Evolutionary conservation across 2,797 vertebrate species (phyloP), one percentile per base, ranked within the genome.

Genomic region (Haliaeetus albicilla): DNA sequence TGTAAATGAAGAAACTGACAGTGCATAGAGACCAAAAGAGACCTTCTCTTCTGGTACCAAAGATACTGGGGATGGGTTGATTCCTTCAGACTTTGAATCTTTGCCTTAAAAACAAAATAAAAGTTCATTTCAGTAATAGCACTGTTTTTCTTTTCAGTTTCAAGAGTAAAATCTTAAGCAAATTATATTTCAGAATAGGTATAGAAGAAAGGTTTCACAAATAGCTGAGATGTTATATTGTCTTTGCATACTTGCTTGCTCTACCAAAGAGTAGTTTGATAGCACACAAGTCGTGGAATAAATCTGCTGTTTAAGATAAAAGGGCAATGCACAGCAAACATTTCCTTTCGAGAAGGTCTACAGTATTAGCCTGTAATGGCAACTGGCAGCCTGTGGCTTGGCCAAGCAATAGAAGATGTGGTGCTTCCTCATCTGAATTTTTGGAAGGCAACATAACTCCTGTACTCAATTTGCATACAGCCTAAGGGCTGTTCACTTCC

Each of bases 21-120:
- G 98, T 0, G 99, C 99, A 63, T 98, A 99, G 35, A 99, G 98
- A 56, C 99, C 99, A 97, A 99, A 99, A 22, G 99, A 99, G n/a
- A 99, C 99, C 94, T 99, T 99, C 95, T 99, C 99, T 92, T 99
- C 99, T 5, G 99, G 99, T 8, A 99, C 98, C 88, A 99, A 79
- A 2, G 98, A 99, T 51, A 99, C 98, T 0, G 99, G 98, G 6
- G 98, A 98, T 3, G 98, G 97, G 11, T 98, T 97, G 2, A 98
- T 91, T 12, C 98, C 98, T 97, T 99, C 99, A 1, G 98, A 97
- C 96, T 99, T 99, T 0, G 99, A 98, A 97, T 99, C 99, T 98
- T 99, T 99, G 98, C 99, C 99, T 99, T 94, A 69, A 96, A 96
- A 77, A 88, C 35, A 95, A 74, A 60, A 97, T 3, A 18, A 39